phyloP scores from a whole-genome alignment of 2,888 invertebrate species.

The Agelastica alni region DNA sequence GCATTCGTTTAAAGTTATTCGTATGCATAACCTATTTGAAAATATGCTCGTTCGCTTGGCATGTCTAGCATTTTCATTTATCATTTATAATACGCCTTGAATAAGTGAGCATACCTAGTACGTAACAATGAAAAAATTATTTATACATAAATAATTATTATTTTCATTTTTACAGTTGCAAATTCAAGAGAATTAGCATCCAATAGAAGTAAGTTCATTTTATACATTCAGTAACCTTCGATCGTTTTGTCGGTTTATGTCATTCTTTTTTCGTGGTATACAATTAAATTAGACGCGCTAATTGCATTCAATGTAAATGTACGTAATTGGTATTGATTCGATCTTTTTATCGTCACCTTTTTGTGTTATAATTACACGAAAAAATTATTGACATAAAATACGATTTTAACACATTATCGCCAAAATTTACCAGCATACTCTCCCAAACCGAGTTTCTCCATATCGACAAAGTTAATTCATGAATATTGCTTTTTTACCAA shows the following conservation, averaged over 20 bases:
- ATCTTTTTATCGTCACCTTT: not conserved
- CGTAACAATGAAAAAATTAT: conserved; percentile 16
- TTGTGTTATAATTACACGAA: too few species aligned
- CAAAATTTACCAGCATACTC: too few species aligned
- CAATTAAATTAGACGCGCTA: conserved; percentile 7
- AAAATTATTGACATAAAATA: too few species aligned
- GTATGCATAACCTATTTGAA: conserved; percentile 3
- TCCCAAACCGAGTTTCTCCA: too few species aligned
- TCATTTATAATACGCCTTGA: conserved; percentile 9
- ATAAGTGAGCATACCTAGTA: conserved; percentile 15
- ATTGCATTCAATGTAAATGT: not conserved
- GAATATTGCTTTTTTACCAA: too few species aligned
- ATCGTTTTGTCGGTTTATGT: conserved; percentile 36
- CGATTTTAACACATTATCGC: too few species aligned
- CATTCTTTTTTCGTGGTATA: conserved; percentile 27
- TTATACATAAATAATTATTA: conserved; percentile 35
- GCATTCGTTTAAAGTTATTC: too few species aligned
- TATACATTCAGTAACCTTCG: conserved; percentile 37
- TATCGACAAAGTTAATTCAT: too few species aligned
- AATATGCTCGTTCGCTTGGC: not conserved
- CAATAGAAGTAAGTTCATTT: conserved; percentile 49
- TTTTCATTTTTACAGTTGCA: conserved; percentile 51
- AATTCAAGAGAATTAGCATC: conserved; percentile 48
- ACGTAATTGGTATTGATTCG: not conserved
- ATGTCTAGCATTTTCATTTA: conserved; percentile 4